These are phyloP conservation scores for Agrotis puta DNA, from an alignment of 2,888 invertebrate genomes.

Conservation along the genomic window DNA sequence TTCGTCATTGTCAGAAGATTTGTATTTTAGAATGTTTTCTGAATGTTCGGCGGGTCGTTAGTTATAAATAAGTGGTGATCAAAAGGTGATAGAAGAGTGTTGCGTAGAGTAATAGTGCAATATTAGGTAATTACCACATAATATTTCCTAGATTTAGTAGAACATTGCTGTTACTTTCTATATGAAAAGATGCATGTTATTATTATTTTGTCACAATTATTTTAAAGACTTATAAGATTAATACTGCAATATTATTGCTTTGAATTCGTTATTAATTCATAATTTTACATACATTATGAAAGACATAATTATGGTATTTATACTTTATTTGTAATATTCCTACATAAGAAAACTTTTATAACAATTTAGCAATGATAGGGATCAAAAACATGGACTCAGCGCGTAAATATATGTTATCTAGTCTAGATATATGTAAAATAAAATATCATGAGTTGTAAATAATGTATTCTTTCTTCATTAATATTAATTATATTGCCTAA, in stretches of 20 bases:
- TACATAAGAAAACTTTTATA: not conserved
- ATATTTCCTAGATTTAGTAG: not conserved
- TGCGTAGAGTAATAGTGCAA: conserved; percentile 25
- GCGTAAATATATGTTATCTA: conserved; percentile 9
- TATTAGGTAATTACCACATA: conserved; percentile 12
- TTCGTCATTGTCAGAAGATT: no score
- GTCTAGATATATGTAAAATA: conserved; percentile 13
- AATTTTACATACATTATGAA: not conserved
- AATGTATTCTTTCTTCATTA: conserved; percentile 22
- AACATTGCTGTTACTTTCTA: no score
- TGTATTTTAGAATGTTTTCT: no score
- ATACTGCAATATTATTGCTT: conserved; percentile 14
- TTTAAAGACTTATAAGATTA: conserved; percentile 1
- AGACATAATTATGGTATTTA: not conserved
- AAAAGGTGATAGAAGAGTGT: conserved; percentile 22
- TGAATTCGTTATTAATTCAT: not conserved
- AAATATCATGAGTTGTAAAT: conserved; percentile 23
- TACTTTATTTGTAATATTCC: conserved; percentile 2
- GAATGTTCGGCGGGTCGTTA: no score
- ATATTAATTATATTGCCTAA: conserved; percentile 20
- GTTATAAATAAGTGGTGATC: not conserved
- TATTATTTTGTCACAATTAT: not conserved
- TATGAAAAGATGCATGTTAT: not conserved
- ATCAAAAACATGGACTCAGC: conserved; percentile 1
- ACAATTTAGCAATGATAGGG: not conserved